Conservation (phyloP, 2,797 vertebrate species). For the Sebastes miniatus region DNA sequence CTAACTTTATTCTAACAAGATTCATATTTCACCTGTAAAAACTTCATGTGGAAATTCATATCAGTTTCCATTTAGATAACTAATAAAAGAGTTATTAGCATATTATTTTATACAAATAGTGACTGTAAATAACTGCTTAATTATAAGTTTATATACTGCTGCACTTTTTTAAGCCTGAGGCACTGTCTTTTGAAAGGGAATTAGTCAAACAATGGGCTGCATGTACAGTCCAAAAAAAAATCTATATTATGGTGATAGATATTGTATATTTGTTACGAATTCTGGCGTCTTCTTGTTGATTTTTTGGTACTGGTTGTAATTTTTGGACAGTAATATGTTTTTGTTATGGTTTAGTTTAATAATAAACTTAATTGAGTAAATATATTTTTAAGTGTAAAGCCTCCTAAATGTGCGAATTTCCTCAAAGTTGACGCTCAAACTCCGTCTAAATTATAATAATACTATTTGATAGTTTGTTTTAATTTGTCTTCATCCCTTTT, state of each 20-base stretch:
- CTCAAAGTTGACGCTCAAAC: no score
- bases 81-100: not conserved
- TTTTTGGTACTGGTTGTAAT: constrained; percentile 57
- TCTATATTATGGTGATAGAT: constrained; percentile 46
- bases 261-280: constrained; percentile 64
- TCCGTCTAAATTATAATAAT: fast-evolving
- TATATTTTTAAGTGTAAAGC: not conserved
- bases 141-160: constrained; percentile 33
- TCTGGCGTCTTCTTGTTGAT: constrained; percentile 30
- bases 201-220: not conserved
- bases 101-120: not conserved
- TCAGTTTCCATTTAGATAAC: no score
- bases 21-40: no score
- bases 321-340: constrained; percentile 51
- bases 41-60: no score
- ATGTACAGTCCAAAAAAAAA: constrained; percentile 27
- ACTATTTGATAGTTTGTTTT: fast-evolving
- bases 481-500: fast-evolving
- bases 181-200: constrained; percentile 16
- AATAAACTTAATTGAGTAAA: not conserved
- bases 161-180: constrained; percentile 55
- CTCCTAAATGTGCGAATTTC: not conserved
- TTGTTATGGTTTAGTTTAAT: constrained; percentile 58
- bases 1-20: not conserved
- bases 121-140: no score